phyloP scores from a whole-genome alignment of 2,888 invertebrate species.

The Synanthedon myopaeformis region DNA sequence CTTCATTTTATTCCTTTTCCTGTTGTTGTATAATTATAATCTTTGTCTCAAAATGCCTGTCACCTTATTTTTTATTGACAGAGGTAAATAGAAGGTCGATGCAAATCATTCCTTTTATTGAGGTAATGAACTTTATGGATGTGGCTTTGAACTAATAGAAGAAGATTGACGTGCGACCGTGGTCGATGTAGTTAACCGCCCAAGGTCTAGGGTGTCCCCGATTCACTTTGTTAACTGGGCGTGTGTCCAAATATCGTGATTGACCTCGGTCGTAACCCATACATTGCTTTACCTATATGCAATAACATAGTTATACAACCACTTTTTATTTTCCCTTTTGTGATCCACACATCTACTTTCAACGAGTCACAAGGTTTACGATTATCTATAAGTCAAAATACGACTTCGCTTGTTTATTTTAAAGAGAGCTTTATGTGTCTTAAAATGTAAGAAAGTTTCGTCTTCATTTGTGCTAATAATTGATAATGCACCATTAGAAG shows the following conservation, averaged over 20 bases:
- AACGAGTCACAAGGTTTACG: slow-evolving; percentile 53
- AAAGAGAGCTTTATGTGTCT: slow-evolving; percentile 31
- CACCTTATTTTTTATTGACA: background rate
- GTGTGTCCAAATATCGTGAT: background rate
- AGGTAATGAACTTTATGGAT: slow-evolving; percentile 58
- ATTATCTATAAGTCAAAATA: slow-evolving; percentile 45
- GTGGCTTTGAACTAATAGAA: slow-evolving; percentile 63
- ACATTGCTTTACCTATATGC: background rate
- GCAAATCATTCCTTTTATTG: slow-evolving; percentile 38
- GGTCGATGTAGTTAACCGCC: slow-evolving; percentile 25
- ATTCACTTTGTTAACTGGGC: background rate
- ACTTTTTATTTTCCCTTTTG: slow-evolving; percentile 22
- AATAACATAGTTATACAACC: background rate
- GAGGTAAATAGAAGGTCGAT: slow-evolving; percentile 23
- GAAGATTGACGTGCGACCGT: slow-evolving; percentile 56
- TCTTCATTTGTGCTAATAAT: background rate
- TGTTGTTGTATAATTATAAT: background rate
- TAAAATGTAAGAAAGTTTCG: slow-evolving; percentile 23
- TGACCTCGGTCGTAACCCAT: background rate
- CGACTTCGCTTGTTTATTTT: slow-evolving; percentile 40
- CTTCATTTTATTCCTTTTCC: background rate
- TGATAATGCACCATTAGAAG: background rate
- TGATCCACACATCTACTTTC: slow-evolving; percentile 27
- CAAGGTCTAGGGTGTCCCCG: slow-evolving; percentile 38
- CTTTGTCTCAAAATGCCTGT: background rate